Conservation (phyloP, 2,888 invertebrate species). For the Alcis repandata region DNA sequence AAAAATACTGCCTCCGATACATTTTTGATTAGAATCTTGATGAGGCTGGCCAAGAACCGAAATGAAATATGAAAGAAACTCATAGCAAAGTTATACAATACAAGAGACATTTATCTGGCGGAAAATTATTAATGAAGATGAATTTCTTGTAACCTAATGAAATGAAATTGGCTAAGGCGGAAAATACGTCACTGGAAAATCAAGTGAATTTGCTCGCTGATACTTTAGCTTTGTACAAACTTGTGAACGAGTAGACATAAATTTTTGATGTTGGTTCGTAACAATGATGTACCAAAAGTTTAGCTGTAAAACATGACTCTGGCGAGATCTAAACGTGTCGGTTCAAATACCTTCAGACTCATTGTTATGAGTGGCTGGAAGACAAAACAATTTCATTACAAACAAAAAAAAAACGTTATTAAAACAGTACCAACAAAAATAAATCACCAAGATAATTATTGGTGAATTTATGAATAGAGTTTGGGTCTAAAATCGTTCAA, state of each 20-base stretch:
- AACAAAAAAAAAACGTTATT: neutral
- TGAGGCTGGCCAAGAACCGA: neutral
- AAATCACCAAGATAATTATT: neutral
- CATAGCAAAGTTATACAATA: slow-evolving; percentile 12
- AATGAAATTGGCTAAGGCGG: slow-evolving; percentile 5
- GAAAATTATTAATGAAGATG: slow-evolving; percentile 9
- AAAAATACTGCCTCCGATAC: neutral
- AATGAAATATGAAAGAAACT: slow-evolving; percentile 8
- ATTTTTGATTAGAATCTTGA: neutral
- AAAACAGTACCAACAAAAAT: neutral
- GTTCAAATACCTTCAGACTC: slow-evolving; percentile 33
- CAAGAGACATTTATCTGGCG: slow-evolving; percentile 5
- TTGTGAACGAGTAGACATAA: neutral
- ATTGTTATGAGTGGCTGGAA: slow-evolving; percentile 30
- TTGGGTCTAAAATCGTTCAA: neutral
- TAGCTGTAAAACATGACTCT: neutral
- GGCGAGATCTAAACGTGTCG: too few relatives aligned
- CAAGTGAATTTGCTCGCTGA: neutral
- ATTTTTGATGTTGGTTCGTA: neutral
- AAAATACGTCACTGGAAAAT: slow-evolving; percentile 1
- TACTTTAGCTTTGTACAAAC: neutral
- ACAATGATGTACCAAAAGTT: neutral
- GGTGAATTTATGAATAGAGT: too few relatives aligned
- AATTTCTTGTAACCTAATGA: neutral
- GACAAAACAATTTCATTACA: neutral